Conservation (phyloP, 2,797 vertebrate species). For the Lacerta bilineata region DNA sequence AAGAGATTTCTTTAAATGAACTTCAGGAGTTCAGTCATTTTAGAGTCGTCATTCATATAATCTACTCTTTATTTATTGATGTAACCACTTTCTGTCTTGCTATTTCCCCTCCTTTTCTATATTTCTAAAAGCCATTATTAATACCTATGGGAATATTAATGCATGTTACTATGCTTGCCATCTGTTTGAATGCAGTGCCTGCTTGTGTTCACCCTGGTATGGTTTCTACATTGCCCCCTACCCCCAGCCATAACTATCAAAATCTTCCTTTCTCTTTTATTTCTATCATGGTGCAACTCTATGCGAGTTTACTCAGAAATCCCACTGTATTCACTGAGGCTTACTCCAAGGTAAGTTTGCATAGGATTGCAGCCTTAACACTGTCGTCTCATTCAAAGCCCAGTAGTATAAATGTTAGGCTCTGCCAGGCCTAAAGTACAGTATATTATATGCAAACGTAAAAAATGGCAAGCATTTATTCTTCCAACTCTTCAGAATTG, state of each 20-base stretch:
- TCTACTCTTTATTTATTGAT: slow-evolving; percentile 79
- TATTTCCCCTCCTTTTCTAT: slow-evolving; percentile 72
- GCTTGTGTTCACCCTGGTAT: fast-evolving
- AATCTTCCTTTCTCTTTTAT: neutral
- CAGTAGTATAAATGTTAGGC: neutral
- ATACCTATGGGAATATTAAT: slow-evolving; percentile 64
- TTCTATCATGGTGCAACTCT: neutral
- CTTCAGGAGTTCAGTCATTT: slow-evolving; percentile 58
- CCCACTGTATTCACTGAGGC: neutral
- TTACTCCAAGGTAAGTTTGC: neutral
- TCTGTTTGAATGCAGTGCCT: slow-evolving; percentile 55
- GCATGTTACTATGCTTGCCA: slow-evolving; percentile 56
- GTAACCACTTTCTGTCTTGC: slow-evolving; percentile 73
- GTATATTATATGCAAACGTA: too few relatives aligned
- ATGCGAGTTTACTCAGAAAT: neutral
- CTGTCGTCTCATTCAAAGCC: neutral
- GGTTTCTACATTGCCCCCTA: neutral
- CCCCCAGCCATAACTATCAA: slow-evolving; percentile 3
- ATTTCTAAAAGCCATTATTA: slow-evolving; percentile 71
- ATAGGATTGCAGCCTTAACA: neutral
- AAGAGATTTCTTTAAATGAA: slow-evolving; percentile 45
- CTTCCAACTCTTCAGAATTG: slow-evolving; percentile 1
- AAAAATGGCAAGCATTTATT: neutral
- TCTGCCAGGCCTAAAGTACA: neutral
- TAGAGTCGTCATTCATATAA: slow-evolving; percentile 77